Evolutionary conservation across 1,140 invertebrate genomes (phyloP).

Genomic region (Hormaphis cornu): DNA sequence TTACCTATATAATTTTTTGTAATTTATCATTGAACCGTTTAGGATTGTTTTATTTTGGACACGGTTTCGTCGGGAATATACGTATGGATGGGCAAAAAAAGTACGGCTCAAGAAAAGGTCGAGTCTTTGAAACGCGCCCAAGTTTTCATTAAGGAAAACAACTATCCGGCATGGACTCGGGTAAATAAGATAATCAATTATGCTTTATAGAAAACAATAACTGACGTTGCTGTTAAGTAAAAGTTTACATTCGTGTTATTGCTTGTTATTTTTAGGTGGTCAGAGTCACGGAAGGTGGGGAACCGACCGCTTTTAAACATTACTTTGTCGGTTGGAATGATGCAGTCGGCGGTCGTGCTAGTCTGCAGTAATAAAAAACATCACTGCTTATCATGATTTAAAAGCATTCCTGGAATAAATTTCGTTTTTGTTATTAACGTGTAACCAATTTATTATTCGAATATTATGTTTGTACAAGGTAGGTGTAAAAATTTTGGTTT

Average conservation of each 20-base stretch:
- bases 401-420: too few species aligned
- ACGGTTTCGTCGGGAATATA: conserved; percentile 69
- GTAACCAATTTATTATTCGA: too few species aligned
- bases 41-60: conserved; percentile 79
- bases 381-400: too few species aligned
- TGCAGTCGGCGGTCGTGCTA: background rate
- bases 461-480: too few species aligned
- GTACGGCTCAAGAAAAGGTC: conserved; percentile 63
- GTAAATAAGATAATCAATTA: conserved; percentile 41
- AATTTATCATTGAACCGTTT: conserved; percentile 38
- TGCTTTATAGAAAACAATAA: background rate
- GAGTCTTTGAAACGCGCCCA: conserved; percentile 68
- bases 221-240: too few species aligned
- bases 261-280: conserved; percentile 45
- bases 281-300: conserved; percentile 60
- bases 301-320: conserved; percentile 67
- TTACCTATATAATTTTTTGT: background rate
- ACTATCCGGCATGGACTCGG: conserved; percentile 68
- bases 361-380: conserved; percentile 9
- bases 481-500: too few species aligned
- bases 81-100: conserved; percentile 75
- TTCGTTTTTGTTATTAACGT: too few species aligned
- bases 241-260: too few species aligned
- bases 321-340: conserved; percentile 68
- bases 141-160: conserved; percentile 57